phyloP scores from a whole-genome alignment of 2,888 invertebrate species.

The Lasiommata megera region DNA sequence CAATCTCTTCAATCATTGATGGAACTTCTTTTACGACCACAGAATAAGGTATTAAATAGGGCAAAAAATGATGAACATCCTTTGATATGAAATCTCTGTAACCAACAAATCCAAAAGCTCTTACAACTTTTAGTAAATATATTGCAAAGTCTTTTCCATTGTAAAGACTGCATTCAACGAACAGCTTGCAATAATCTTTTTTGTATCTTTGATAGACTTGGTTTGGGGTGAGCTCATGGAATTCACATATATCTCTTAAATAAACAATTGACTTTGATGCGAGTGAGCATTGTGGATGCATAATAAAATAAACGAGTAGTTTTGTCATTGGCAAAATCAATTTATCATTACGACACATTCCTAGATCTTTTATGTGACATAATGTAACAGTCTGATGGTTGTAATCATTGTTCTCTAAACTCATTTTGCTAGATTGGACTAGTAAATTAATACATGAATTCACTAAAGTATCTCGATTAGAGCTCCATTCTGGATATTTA shows the following conservation, averaged over 20 bases:
- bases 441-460: conserved; percentile 61
- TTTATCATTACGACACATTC: conserved; percentile 54
- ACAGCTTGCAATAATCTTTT: conserved; percentile 82
- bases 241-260: conserved; percentile 80
- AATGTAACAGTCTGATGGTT: conserved; percentile 78
- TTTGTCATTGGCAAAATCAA: conserved; percentile 71
- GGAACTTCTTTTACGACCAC: conserved; percentile 79
- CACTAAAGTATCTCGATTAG: conserved; percentile 58
- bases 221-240: conserved; percentile 76
- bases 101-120: conserved; percentile 85
- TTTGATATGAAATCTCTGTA: conserved; percentile 86
- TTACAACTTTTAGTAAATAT: conserved; percentile 82
- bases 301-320: conserved; percentile 82
- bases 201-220: conserved; percentile 83
- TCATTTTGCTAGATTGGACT: conserved; percentile 66
- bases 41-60: conserved; percentile 82
- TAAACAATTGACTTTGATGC: conserved; percentile 80
- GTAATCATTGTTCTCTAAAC: conserved; percentile 76
- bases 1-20: conserved; percentile 84
- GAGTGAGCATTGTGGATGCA: conserved; percentile 82
- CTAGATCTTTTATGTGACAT: conserved; percentile 76
- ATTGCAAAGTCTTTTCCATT: conserved; percentile 80
- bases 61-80: conserved; percentile 85
- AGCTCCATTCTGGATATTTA: conserved; percentile 44
- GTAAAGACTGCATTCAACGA: conserved; percentile 82